Conservation (phyloP, 2,113 vertebrate genomes). For the Pongo abelii region DNA sequence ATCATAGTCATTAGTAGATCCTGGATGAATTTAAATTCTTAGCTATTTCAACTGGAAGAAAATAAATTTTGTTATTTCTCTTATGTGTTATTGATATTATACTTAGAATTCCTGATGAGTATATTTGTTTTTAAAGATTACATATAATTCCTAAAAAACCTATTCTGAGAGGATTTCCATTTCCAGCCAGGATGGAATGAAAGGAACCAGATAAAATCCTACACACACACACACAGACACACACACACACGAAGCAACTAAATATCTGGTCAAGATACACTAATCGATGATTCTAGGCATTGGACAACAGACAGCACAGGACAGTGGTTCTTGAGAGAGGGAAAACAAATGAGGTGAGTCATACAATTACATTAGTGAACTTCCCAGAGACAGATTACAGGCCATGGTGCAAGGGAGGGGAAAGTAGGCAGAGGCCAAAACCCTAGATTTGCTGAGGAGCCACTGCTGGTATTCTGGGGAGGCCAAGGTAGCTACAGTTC, state of each 20-base stretch:
- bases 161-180: neutral
- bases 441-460: neutral
- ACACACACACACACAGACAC: neutral
- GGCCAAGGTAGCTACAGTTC: neutral
- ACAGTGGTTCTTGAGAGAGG: neutral
- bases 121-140: neutral
- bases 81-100: neutral
- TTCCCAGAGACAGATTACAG: neutral
- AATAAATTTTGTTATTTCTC: neutral
- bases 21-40: neutral
- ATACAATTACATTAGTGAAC: neutral
- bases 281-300: neutral
- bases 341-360: neutral
- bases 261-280: neutral
- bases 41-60: neutral
- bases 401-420: neutral
- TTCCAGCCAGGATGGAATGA: neutral
- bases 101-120: neutral
- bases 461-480: neutral
- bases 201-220: neutral
- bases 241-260: neutral
- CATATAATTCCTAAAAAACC: neutral
- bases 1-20: neutral
- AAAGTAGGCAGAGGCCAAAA: neutral
- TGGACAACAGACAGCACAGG: neutral